A percentile compares a stretch with the other conserved stretches of the same genome.
Conservation (phyloP, 1,140 invertebrate genomes). For the Drosophila leontia region DNA sequence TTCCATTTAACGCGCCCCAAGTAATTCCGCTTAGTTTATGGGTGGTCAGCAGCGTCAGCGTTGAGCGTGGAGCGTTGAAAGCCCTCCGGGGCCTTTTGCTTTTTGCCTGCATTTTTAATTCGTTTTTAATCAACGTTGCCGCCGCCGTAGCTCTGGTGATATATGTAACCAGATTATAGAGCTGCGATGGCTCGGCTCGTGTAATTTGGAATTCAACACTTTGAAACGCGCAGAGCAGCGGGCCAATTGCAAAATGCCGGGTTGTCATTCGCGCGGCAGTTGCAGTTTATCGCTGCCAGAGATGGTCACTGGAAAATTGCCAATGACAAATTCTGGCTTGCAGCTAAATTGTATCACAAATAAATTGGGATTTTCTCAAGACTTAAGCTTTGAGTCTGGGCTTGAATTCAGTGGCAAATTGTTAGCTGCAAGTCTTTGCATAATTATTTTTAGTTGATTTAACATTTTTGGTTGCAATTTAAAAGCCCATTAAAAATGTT, state of each 20-base stretch:
- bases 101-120: conserved; percentile 74
- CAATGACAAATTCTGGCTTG: conserved; percentile 51
- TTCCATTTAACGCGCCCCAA: conserved; percentile 76
- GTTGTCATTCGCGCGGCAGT: conserved; percentile 58
- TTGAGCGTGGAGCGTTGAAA: conserved; percentile 65
- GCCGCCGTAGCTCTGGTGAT: conserved; percentile 49
- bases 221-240: conserved; percentile 55
- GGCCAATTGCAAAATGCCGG: conserved; percentile 62
- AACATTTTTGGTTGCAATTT: not conserved
- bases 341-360: conserved; percentile 38
- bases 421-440: not conserved
- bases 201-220: conserved; percentile 81
- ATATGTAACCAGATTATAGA: conserved; percentile 78
- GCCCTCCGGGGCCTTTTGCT: conserved; percentile 66
- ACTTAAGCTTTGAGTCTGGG: not conserved
- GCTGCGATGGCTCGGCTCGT: conserved; percentile 52
- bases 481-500: not conserved
- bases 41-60: conserved; percentile 66
- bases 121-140: conserved; percentile 75
- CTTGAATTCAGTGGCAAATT: conserved; percentile 12
- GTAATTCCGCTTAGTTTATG: conserved; percentile 72
- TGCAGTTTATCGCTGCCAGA: conserved; percentile 60
- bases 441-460: conserved; percentile 4
- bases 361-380: conserved; percentile 39
- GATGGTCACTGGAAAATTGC: conserved; percentile 46